A percentile compares a stretch with the other conserved stretches of the same genome.
These are phyloP conservation scores for Strigamia transsilvanica DNA, from an alignment of 2,888 invertebrate species.

Conservation along the genomic window DNA sequence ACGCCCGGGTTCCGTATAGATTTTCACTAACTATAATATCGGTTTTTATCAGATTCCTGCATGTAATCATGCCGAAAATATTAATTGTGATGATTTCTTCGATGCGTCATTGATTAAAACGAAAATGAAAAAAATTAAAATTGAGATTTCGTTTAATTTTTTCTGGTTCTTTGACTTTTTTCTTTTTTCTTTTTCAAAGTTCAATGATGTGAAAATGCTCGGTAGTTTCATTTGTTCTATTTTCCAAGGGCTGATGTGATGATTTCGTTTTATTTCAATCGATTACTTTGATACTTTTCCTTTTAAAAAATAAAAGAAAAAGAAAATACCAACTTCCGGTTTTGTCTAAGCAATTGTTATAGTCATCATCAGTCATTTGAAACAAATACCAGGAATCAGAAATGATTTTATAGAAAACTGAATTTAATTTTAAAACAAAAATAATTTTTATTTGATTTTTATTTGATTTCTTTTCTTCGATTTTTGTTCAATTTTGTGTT, in stretches of 20 bases:
- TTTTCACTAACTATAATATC: background rate
- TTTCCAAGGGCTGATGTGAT: conserved; percentile 17
- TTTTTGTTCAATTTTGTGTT: too few species aligned
- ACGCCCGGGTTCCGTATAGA: background rate
- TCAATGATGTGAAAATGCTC: conserved; percentile 9
- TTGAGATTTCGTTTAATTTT: background rate
- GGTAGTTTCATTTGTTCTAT: conserved; percentile 11
- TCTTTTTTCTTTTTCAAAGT: background rate
- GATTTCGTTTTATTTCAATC: background rate
- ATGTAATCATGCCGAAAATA: too few species aligned
- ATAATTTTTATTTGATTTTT: background rate
- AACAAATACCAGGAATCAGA: too few species aligned
- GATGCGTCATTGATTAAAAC: background rate
- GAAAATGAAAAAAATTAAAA: background rate
- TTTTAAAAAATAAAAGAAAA: background rate
- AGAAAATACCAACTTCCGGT: background rate
- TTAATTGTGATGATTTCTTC: too few species aligned
- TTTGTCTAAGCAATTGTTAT: background rate
- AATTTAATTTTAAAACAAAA: background rate
- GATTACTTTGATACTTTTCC: background rate
- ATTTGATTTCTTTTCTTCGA: background rate
- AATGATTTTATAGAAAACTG: too few species aligned
- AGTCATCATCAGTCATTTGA: too few species aligned
- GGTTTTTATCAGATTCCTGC: too few species aligned
- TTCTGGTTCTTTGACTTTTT: background rate